Evolutionary conservation across 2,797 vertebrate species (phyloP).

Genomic region (Pangasius djambal): DNA sequence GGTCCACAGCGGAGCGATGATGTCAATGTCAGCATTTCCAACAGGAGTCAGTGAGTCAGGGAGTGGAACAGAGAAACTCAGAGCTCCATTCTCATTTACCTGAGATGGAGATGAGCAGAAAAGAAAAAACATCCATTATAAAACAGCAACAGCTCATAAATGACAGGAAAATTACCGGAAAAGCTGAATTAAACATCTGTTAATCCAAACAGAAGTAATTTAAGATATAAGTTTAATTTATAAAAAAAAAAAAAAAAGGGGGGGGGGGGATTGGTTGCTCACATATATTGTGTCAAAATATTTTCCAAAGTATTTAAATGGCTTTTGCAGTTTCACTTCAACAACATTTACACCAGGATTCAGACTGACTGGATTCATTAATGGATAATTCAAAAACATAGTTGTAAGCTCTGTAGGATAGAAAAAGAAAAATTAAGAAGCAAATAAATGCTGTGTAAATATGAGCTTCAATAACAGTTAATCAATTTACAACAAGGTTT

Average conservation of each 20-base stretch:
- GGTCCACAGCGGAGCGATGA: not conserved
- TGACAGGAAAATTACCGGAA: too few relatives aligned
- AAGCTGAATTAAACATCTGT: too few relatives aligned
- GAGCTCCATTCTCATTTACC: not conserved
- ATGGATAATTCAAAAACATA: too few relatives aligned
- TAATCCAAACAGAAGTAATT: too few relatives aligned
- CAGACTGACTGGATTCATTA: not conserved
- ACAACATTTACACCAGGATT: not conserved
- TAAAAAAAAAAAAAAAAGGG: too few relatives aligned
- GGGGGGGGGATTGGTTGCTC: not conserved
- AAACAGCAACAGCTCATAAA: not conserved
- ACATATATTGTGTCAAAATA: not conserved
- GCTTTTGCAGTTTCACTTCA: not conserved
- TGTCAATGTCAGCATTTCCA: constrained; percentile 11
- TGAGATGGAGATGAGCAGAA: not conserved
- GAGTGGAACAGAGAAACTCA: not conserved
- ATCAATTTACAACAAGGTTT: too few relatives aligned
- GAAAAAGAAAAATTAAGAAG: not conserved
- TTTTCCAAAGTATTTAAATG: not conserved
- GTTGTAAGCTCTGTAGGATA: not conserved
- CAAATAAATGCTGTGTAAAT: not conserved
- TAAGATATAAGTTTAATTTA: too few relatives aligned
- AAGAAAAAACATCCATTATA: not conserved
- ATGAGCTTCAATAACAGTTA: too few relatives aligned
- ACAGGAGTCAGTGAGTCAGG: not conserved